Evolutionary conservation across 2,113 vertebrate genomes (phyloP), one percentile per base, ranked within the genome.

Genomic region (Rhineura floridana): DNA sequence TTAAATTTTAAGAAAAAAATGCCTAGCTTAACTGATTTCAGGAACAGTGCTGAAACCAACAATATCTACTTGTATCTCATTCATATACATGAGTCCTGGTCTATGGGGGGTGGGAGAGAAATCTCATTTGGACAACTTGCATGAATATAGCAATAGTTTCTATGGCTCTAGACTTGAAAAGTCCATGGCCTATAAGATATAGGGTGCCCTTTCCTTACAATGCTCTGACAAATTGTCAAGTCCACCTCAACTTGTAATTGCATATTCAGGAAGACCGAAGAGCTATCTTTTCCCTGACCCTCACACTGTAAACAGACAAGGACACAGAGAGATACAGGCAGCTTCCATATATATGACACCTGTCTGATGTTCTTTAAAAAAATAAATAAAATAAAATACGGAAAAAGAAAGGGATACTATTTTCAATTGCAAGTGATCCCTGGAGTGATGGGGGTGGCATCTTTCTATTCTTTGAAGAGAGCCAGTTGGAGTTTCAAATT

Each of bases 381-480:
- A 50, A 80, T 4, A 19, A 85, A 92, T 90, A 95, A 96, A 97
- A 97, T n/a, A 95, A 95, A 95, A 1, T 11, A 13, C 13, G 17
- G 48, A 30, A 95, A 93, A 87, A 89, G 67, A 1, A 81, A 96
- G 94, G 96, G 96, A 96, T 95, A 95, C 91, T 93, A 88, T 97
- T 98, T 98, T 98, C 97, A 97, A 94, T 98, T 96, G 96, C 94
- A 93, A 82, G 92, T 94, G 96, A 98, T 98, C 92, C 90, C 90
- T 92, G 94, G 88, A 93, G 94, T 90, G 96, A 96, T 94, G 96
- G 96, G 89, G 93, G 96, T 97, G 95, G 91, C 96, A 97, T 96
- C 96, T 94, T 92, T 39, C 70, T 92, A 88, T 87, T 91, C 83
- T 88, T 90, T 89, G 92, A 88, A 91, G 81, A 48, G n/a, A 84